Evolutionary conservation across 2,888 invertebrate genomes (phyloP).

Genomic region (Syrista parreyssii): DNA sequence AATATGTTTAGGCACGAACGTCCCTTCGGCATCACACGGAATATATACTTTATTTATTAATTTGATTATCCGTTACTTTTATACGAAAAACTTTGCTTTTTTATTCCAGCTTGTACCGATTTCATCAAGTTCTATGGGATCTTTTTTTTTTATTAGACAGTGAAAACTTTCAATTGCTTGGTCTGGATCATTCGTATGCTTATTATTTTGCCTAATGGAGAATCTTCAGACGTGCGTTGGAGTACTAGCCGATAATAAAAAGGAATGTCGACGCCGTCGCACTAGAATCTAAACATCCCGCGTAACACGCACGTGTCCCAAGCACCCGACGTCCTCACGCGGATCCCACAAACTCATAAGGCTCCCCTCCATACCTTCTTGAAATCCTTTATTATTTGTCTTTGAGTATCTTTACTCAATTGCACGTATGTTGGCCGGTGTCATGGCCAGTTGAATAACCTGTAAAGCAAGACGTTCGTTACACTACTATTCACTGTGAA

Average conservation of each 20-base stretch:
- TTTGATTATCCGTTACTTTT: background rate
- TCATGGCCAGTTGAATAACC: background rate
- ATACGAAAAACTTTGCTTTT: background rate
- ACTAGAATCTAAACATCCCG: background rate
- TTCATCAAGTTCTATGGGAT: background rate
- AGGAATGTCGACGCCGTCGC: background rate
- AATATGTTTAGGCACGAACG: background rate
- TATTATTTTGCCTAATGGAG: background rate
- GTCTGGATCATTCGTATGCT: background rate
- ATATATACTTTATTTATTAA: background rate
- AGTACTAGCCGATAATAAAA: background rate
- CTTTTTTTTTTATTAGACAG: background rate
- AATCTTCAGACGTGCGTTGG: background rate
- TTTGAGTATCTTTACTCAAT: background rate
- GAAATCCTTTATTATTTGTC: background rate
- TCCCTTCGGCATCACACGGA: background rate
- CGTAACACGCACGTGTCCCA: background rate
- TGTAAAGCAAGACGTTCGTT: background rate
- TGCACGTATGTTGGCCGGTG: background rate
- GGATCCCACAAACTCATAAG: background rate
- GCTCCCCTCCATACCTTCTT: background rate
- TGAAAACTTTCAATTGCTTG: background rate
- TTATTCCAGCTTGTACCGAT: background rate
- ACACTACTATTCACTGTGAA: background rate
- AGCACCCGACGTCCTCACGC: background rate